phyloP scores from a whole-genome alignment of 2,888 invertebrate species.

The Lasioglossum morio region DNA sequence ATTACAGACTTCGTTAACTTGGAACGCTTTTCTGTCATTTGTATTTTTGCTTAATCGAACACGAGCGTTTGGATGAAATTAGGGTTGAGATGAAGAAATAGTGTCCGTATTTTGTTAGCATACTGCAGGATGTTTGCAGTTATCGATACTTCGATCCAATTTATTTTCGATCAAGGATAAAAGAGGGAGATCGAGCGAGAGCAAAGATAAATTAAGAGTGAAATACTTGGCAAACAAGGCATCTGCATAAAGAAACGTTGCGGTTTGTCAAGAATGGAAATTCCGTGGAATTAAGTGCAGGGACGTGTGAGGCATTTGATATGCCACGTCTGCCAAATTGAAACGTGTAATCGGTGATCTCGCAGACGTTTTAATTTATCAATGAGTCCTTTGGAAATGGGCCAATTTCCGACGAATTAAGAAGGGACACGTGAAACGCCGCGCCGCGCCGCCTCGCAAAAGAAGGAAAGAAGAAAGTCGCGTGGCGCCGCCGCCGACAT shows the following conservation, averaged over 20 bases:
- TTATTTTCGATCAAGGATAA: too few species aligned
- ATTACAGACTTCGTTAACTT: background rate
- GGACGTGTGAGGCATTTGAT: background rate
- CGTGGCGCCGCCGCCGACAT: slow-evolving; percentile 14
- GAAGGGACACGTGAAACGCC: background rate
- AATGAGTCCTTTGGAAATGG: background rate
- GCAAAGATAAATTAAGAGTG: too few species aligned
- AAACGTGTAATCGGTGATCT: background rate
- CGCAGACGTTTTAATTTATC: background rate
- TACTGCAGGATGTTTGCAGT: too few species aligned
- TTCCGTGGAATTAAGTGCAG: background rate
- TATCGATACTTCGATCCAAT: too few species aligned
- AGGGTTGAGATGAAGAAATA: too few species aligned
- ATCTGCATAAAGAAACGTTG: background rate
- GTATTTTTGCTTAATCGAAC: background rate
- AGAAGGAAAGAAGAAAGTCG: slow-evolving; percentile 23
- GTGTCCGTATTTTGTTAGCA: too few species aligned
- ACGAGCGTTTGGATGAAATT: too few species aligned
- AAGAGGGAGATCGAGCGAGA: too few species aligned
- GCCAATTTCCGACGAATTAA: background rate
- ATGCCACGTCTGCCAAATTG: background rate
- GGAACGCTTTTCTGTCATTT: background rate
- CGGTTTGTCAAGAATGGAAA: background rate
- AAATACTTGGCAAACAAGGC: background rate
- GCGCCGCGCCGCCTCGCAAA: background rate